Evolutionary conservation across 37 sponge, comb jelly and placozoan species (phyloP).

Genomic region (Bolinopsis microptera): DNA sequence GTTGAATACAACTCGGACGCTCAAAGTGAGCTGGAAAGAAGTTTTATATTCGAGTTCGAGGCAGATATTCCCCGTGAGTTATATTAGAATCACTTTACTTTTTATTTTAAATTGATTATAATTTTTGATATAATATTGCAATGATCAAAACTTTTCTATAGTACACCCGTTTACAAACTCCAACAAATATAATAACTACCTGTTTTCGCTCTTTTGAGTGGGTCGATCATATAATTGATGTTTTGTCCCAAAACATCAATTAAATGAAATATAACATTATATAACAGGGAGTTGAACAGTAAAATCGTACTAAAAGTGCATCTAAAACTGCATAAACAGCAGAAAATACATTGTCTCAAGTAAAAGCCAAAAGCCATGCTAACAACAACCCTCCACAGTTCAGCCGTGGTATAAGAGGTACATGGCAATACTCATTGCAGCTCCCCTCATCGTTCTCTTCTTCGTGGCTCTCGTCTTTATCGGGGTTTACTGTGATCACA

Average conservation of each 20-base stretch:
- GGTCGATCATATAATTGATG: not conserved
- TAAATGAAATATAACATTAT: not conserved
- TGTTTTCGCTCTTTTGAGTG: no score
- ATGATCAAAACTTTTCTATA: no score
- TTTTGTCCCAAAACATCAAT: not conserved
- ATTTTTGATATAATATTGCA: no score
- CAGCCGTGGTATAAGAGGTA: not conserved
- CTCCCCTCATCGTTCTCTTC: slow-evolving; percentile 17
- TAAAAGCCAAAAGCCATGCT: no score
- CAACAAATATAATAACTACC: no score
- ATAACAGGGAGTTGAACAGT: no score
- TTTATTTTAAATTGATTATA: no score
- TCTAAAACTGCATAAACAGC: no score
- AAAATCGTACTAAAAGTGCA: no score
- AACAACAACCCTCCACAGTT: not conserved
- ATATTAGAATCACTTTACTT: not conserved
- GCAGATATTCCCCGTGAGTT: not conserved
- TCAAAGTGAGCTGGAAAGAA: not conserved
- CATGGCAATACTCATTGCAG: slow-evolving; percentile 41
- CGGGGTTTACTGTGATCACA: slow-evolving; percentile 38
- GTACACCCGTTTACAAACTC: no score
- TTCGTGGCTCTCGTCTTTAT: not conserved
- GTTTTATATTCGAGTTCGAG: slow-evolving; percentile 28
- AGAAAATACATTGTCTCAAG: no score
- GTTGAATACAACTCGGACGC: not conserved